These are phyloP conservation scores for Chlorodrepanis virens DNA, from an alignment of 2,113 vertebrate species.

Conservation along the genomic window DNA sequence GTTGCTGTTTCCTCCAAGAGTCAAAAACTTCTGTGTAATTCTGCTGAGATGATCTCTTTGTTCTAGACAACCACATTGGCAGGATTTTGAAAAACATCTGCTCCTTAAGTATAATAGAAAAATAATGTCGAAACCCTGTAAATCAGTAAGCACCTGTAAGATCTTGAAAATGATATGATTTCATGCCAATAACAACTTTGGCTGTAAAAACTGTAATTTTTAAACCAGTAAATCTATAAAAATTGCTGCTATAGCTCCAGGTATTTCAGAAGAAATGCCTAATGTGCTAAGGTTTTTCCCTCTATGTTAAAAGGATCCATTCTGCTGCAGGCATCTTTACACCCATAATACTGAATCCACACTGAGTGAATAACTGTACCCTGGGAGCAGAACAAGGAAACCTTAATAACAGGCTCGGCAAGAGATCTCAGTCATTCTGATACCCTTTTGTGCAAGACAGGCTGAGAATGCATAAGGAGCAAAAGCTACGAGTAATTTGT, in stretches of 20 bases:
- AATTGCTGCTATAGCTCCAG: background rate
- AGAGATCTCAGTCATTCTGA: conserved; percentile 14
- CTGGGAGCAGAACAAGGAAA: background rate
- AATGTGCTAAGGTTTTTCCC: background rate
- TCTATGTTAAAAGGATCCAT: background rate
- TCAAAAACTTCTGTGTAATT: background rate
- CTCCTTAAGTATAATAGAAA: background rate
- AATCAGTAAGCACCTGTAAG: background rate
- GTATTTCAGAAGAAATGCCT: background rate
- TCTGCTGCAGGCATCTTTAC: background rate
- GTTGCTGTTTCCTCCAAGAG: background rate
- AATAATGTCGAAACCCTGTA: background rate
- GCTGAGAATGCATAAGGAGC: background rate
- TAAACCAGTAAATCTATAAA: background rate
- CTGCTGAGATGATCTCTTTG: background rate
- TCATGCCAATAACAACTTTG: background rate
- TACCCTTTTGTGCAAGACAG: background rate
- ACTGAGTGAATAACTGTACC: background rate
- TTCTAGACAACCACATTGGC: background rate
- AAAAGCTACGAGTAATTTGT: conserved; percentile 53
- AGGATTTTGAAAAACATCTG: background rate
- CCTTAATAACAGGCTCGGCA: conserved; percentile 35
- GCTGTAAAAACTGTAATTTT: background rate
- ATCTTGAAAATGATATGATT: background rate
- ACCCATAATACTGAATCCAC: background rate